phyloP scores from a whole-genome alignment of 2,113 vertebrate genomes.

The Indri indri region DNA sequence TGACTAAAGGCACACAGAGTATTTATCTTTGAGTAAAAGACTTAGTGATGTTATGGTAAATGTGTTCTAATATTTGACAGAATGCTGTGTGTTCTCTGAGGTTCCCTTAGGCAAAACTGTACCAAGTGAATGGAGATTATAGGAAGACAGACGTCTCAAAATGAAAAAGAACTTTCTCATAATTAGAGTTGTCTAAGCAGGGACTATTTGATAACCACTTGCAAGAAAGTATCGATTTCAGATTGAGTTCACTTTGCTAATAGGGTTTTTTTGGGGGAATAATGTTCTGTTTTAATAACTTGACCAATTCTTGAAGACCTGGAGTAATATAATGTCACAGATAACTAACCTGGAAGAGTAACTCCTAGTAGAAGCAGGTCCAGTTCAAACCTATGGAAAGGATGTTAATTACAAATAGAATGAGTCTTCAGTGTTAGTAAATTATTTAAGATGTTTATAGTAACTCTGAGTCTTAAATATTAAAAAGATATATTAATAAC shows the following conservation, averaged over 20 bases:
- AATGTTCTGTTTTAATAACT: neutral
- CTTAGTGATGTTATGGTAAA: neutral
- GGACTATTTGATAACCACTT: neutral
- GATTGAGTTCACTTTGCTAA: neutral
- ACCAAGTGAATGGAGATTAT: neutral
- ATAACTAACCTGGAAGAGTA: neutral
- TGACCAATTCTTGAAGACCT: neutral
- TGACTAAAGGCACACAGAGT: neutral
- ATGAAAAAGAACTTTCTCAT: neutral
- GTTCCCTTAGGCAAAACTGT: neutral
- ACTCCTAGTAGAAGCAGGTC: neutral
- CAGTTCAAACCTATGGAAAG: neutral
- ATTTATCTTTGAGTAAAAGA: neutral
- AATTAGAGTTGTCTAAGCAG: neutral
- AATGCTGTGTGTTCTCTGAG: neutral
- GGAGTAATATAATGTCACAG: neutral
- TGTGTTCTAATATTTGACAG: neutral
- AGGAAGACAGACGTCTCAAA: neutral
- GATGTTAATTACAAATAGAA: neutral
- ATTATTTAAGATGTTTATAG: neutral
- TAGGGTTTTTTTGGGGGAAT: neutral
- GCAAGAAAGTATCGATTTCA: neutral
- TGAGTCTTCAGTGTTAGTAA: neutral
- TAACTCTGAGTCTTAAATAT: constrained; percentile 1
- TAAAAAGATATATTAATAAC: neutral